Evolutionary conservation across 2,797 vertebrate species (phyloP).

Genomic region (Apogon hyalosoma): DNA sequence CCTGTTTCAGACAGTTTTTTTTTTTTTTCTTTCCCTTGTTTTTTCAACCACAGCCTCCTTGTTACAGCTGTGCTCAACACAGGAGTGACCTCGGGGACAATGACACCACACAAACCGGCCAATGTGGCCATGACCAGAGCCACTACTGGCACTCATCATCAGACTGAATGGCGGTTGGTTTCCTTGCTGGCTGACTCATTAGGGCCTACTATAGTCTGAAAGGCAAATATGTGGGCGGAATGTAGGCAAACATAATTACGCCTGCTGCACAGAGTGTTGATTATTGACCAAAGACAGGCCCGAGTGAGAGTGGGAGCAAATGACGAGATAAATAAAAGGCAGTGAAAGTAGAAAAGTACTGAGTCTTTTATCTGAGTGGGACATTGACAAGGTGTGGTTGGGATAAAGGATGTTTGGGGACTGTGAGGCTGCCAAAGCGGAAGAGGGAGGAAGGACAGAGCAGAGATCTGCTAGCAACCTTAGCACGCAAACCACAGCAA

Average conservation of each 20-base stretch:
- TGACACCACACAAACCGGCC: conserved; percentile 69
- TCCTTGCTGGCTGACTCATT: conserved; percentile 62
- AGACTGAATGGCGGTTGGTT: conserved; percentile 54
- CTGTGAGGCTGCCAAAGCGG: conserved; percentile 75
- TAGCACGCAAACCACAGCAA: conserved; percentile 77
- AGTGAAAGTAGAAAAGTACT: conserved; percentile 44
- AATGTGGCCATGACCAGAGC: conserved; percentile 58
- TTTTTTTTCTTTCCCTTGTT: conserved; percentile 40
- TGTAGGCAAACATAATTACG: conserved; percentile 62
- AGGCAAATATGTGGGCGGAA: conserved; percentile 60
- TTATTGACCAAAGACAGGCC: conserved; percentile 25
- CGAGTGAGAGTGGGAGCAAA: conserved; percentile 17
- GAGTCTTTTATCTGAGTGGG: conserved; percentile 39
- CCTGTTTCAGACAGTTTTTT: conserved; percentile 70
- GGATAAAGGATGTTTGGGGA: conserved; percentile 78
- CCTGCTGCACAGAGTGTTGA: conserved; percentile 34
- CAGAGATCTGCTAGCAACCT: conserved; percentile 75
- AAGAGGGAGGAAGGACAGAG: conserved; percentile 80
- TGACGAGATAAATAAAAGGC: conserved; percentile 22
- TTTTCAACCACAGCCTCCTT: conserved; percentile 48
- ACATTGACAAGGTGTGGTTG: conserved; percentile 66
- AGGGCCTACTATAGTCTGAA: conserved; percentile 38
- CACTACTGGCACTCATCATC: conserved; percentile 41
- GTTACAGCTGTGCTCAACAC: conserved; percentile 71
- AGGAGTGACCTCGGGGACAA: conserved; percentile 72